Conservation (phyloP, 2,888 invertebrate species). For the Drosophila suboccidentalis region DNA sequence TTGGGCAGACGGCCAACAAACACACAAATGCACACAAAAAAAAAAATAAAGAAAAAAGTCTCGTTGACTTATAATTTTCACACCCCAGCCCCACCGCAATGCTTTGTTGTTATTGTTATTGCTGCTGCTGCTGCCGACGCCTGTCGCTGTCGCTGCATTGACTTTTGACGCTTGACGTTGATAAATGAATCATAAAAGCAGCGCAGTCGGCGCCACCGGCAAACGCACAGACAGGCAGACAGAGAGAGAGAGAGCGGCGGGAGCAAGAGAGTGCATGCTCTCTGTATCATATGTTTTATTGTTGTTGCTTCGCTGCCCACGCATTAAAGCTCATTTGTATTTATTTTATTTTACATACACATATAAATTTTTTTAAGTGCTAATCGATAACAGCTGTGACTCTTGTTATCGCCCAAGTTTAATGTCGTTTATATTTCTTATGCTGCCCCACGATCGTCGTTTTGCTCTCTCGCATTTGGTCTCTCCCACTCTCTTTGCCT, state of each 20-base stretch:
- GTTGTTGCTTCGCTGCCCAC: slow-evolving; percentile 33
- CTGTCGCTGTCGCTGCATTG: slow-evolving; percentile 61
- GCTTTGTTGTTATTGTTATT: slow-evolving; percentile 37
- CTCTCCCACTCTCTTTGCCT: slow-evolving; percentile 20
- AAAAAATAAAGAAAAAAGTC: slow-evolving; percentile 7
- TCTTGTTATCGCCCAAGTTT: slow-evolving; percentile 51
- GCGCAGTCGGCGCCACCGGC: slow-evolving; percentile 65
- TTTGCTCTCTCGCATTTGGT: slow-evolving; percentile 7
- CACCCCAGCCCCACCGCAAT: slow-evolving; percentile 47
- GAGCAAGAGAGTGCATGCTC: slow-evolving; percentile 1
- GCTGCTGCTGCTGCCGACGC: slow-evolving; percentile 23
- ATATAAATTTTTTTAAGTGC: slow-evolving; percentile 27
- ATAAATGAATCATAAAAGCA: slow-evolving; percentile 79
- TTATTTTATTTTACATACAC: slow-evolving; percentile 35
- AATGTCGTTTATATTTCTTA: slow-evolving; percentile 26
- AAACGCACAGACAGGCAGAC: slow-evolving; percentile 26
- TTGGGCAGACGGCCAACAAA: slow-evolving; percentile 66
- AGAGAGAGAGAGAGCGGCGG: slow-evolving; percentile 4
- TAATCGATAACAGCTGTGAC: slow-evolving; percentile 72
- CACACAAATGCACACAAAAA: slow-evolving; percentile 28
- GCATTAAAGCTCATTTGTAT: slow-evolving; percentile 24
- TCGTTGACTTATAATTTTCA: slow-evolving; percentile 68
- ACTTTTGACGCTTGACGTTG: slow-evolving; percentile 80
- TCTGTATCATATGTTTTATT: slow-evolving; percentile 35
- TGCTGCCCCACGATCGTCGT: slow-evolving; percentile 39